Percentiles rank a stretch among this genome's conserved stretches.
These are phyloP conservation scores for Drosophila pectinifera DNA, from an alignment of 1,140 invertebrate genomes.

Conservation along the genomic window DNA sequence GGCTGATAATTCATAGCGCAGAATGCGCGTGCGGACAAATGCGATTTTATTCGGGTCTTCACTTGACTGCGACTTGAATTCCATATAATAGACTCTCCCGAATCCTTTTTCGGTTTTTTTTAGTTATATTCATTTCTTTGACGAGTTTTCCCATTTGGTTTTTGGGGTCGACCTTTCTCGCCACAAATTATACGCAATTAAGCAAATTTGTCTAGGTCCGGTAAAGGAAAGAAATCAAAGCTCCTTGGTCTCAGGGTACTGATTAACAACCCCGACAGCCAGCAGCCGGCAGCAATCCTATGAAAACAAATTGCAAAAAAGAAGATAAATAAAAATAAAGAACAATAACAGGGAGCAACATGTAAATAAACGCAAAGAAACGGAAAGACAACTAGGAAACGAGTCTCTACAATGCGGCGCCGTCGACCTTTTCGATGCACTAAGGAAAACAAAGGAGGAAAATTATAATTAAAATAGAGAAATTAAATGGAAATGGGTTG, in stretches of 20 bases:
- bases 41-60: slow-evolving; percentile 60
- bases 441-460: neutral
- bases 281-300: slow-evolving; percentile 32
- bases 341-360: slow-evolving; percentile 64
- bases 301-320: slow-evolving; percentile 64
- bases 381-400: slow-evolving; percentile 78
- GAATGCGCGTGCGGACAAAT: slow-evolving; percentile 31
- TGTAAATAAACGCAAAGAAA: slow-evolving; percentile 72
- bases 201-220: slow-evolving; percentile 77
- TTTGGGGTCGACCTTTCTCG: slow-evolving; percentile 46
- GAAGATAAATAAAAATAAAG: slow-evolving; percentile 49
- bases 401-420: slow-evolving; percentile 56
- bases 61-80: slow-evolving; percentile 48
- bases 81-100: neutral
- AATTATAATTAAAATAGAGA: neutral
- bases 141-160: slow-evolving; percentile 28
- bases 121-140: slow-evolving; percentile 58
- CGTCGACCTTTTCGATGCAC: slow-evolving; percentile 11
- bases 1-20: slow-evolving; percentile 34
- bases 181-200: slow-evolving; percentile 82
- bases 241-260: slow-evolving; percentile 49
- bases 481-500: no score
- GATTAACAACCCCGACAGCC: slow-evolving; percentile 62
- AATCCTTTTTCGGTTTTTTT: slow-evolving; percentile 18
- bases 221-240: slow-evolving; percentile 54